Base-by-base conservation (phyloP, 1,140 invertebrate genomes). In the Polypedilum pembai region DNA sequence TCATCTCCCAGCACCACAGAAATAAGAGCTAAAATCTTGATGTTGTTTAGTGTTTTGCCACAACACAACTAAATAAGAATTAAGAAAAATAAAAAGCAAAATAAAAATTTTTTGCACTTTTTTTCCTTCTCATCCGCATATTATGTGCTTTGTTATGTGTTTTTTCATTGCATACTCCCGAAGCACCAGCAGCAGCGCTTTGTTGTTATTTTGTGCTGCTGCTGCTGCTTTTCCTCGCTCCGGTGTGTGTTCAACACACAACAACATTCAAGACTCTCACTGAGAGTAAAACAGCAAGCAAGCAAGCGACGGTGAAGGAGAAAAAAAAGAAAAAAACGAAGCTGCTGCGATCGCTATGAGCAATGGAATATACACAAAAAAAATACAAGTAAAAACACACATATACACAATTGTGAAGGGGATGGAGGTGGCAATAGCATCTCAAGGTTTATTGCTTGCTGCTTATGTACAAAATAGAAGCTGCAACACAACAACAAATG, bases 1-100 rank as follows among this genome's bases (percentile, higher is more conserved):
- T n/a, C n/a, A 56, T 8, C 45, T 15, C 12, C 45, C 45, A 56
- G 45, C 10, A 56, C 41, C 2, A 45, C 40, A 45, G 15, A 45
- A 8, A 45, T 1, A 45, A 45, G 15, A 45, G 41, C 15, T 15
- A 56, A 56, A 56, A 56, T n/a, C 12, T 56, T 56, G 45, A 56
- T 56, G 45, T 56, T 56, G 45, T 56, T 56, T 56, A 56, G 45
- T 56, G 45, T 56, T 56, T 56, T 56, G 8, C 45, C 45, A 56
- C 45, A 56, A 56, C 45, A 56, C 45, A 56, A 56, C 45, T 56
- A 56, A 56, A 56, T n/a, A n/a, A 15, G n/a, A 45, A 15, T 45
- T 12, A 12, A 45, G n/a, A 56, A 56, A n/a, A 56, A 56, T 56
- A 15, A n/a, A 56, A 12, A 56, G 45, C 45, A 56, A 12, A 33